Evolutionary conservation across 2,113 vertebrate species (phyloP), one percentile per base, ranked within the genome.

Genomic region (Ptyas mucosa): DNA sequence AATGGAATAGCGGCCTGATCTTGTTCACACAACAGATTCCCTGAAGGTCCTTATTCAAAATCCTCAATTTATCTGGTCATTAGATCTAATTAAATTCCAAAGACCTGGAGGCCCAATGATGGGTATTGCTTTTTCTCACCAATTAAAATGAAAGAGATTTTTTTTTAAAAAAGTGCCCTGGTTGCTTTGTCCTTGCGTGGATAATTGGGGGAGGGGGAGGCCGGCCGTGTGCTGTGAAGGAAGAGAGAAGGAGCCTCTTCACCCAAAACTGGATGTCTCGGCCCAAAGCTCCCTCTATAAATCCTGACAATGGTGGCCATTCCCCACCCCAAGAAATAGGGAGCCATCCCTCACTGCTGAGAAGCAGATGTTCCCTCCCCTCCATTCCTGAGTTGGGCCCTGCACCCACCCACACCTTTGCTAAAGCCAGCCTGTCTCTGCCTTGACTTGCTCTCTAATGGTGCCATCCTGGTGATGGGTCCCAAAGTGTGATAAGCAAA

Each of bases 1-100:
- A 95, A 94, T 53, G 94, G 52, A 95, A 95, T 3, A 58, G 23
- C 91, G 92, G 92, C 94, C 91, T 95, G 94, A 95, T 95, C 95
- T 94, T 96, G 93, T 94, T 95, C 94, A 92, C 92, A 95, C 95
- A 87, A 46, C 52, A 75, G 90, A 90, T 95, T 96, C 94, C 97
- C 94, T 92, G 88, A 94, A 96, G 96, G 96, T 95, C 95, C 96
- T 96, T 90, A 57, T 91, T 94, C 93, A 88, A 96, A 96, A 95
- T 94, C 96, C 96, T 96, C 95, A 93, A 96, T 96, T 97, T 96
- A 97, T 96, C 97, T 96, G 96, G 96, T 96, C 96, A 97, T 96
- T 97, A 97, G 93, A 96, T 97, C 97, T 96, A 97, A 97, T 97
- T 97, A 97, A 96, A 97, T 95, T 95, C 95, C 95, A 95, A 93